Evolutionary conservation across 1,140 invertebrate genomes (phyloP).

Genomic region (Sinonovacula constricta): DNA sequence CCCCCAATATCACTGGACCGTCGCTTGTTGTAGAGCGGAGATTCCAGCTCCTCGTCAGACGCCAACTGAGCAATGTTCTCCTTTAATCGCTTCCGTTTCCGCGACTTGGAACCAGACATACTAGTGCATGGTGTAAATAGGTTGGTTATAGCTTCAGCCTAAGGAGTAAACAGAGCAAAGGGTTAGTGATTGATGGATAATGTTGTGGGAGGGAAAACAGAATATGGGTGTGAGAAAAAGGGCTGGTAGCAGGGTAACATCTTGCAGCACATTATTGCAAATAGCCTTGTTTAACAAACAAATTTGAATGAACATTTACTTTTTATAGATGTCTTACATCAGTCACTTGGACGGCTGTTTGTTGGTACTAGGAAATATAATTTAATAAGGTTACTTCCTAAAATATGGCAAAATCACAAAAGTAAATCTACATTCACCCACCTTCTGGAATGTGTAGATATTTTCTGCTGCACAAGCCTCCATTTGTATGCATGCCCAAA

Average conservation of each 20-base stretch:
- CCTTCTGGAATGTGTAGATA: slow-evolving; percentile 83
- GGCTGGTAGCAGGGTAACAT: too few species aligned
- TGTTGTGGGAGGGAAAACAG: too few species aligned
- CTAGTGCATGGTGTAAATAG: slow-evolving; percentile 55
- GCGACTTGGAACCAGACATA: slow-evolving; percentile 68
- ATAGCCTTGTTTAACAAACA: too few species aligned
- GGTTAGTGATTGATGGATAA: too few species aligned
- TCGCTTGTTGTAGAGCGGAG: slow-evolving; percentile 83
- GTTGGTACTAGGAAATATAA: too few species aligned
- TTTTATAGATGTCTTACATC: too few species aligned
- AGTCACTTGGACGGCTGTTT: too few species aligned
- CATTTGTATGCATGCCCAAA: slow-evolving; percentile 98
- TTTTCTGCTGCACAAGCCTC: slow-evolving; percentile 93
- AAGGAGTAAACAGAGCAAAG: not conserved
- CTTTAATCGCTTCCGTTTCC: slow-evolving; percentile 78
- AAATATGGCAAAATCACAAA: too few species aligned
- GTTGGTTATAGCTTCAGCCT: slow-evolving; percentile 13
- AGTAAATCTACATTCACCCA: slow-evolving; percentile 22
- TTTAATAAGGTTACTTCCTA: too few species aligned
- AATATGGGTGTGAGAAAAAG: too few species aligned
- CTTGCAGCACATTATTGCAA: too few species aligned
- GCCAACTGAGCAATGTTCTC: slow-evolving; percentile 79
- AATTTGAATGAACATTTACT: too few species aligned
- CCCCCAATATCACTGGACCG: slow-evolving; percentile 89
- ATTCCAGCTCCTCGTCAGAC: slow-evolving; percentile 77